Evolutionary conservation across 2,113 vertebrate species (phyloP), one percentile per base, ranked within the genome.

Genomic region (Chlorodrepanis virens): DNA sequence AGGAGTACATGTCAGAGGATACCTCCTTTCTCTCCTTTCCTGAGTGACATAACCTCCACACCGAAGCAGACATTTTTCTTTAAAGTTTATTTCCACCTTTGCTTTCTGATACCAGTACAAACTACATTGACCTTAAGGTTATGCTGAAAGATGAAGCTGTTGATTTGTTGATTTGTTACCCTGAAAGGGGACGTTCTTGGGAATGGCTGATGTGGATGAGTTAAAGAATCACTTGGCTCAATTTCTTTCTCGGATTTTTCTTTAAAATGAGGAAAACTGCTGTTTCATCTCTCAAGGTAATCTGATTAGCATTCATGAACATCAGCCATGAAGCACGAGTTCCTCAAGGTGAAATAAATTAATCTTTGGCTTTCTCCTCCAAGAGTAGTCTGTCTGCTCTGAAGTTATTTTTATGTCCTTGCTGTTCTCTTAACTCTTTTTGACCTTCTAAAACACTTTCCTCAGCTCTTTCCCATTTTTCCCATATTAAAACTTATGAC

Each of bases 271-370:
- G 13, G 45, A 90, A 94, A 89, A 90, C 10, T 91, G 72, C 91
- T 71, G 56, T 94, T 89, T 94, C 76, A 75, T 87, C 64, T 93
- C 44, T 59, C 57, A 64, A 11, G 31, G 75, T 75, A 71, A 71
- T 54, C 77, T 89, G 27, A 70, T 94, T 68, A 94, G 29, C 77
- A 92, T 94, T 87, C 83, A 49, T 68, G 37, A 89, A 60, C 10
- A 49, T 56, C 56, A 81, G 39, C 31, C 18, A n/a, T 31, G 53
- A 84, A 81, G 44, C 72, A 87, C 1, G 0, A 87, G 47, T 87
- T 92, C 69, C 7, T 92, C 80, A 84, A 94, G 87, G 77, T 96
- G 77, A 78, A 89, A 81, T 77, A 60, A 92, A 83, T 81, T 81
- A 83, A 63, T 87, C 57, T 76, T 64, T 89, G 75, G 11, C 21